Evolutionary conservation across 2,888 invertebrate genomes (phyloP).

Genomic region (Omphaloscelis lunosa): DNA sequence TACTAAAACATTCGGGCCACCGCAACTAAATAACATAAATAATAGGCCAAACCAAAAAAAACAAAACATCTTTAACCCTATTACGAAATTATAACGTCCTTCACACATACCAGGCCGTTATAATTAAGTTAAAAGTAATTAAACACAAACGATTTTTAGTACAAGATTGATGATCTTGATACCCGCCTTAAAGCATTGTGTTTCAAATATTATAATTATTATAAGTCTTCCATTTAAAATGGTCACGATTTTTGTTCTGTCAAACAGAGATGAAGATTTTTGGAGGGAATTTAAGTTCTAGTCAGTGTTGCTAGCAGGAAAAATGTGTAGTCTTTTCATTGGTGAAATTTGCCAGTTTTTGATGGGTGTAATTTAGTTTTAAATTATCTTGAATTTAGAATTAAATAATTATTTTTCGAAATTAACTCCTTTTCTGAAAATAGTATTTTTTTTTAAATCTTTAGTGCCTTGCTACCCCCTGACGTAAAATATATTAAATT

Average conservation of each 20-base stretch:
- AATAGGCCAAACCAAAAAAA: background rate
- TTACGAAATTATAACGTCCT: conserved; percentile 35
- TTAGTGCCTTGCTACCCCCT: background rate
- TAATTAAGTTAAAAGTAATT: conserved; percentile 78
- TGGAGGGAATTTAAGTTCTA: background rate
- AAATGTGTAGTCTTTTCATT: background rate
- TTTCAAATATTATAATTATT: conserved; percentile 71
- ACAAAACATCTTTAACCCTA: conserved; percentile 10
- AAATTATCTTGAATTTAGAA: background rate
- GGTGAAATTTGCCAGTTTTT: background rate
- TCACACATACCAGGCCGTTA: conserved; percentile 64
- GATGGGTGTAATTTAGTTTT: background rate
- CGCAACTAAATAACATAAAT: conserved; percentile 1
- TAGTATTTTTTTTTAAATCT: background rate
- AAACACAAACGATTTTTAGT: conserved; percentile 64
- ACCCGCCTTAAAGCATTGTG: conserved; percentile 65
- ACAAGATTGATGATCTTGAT: conserved; percentile 68
- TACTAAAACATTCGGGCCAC: background rate
- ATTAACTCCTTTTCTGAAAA: background rate
- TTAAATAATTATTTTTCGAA: background rate
- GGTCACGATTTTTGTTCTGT: conserved; percentile 55
- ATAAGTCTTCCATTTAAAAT: conserved; percentile 45
- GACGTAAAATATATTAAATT: background rate
- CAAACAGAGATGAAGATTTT: conserved; percentile 41
- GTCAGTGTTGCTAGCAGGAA: conserved; percentile 10